Base-by-base conservation (phyloP, 2,797 vertebrate species). In the Bradypodion pumilum region DNA sequence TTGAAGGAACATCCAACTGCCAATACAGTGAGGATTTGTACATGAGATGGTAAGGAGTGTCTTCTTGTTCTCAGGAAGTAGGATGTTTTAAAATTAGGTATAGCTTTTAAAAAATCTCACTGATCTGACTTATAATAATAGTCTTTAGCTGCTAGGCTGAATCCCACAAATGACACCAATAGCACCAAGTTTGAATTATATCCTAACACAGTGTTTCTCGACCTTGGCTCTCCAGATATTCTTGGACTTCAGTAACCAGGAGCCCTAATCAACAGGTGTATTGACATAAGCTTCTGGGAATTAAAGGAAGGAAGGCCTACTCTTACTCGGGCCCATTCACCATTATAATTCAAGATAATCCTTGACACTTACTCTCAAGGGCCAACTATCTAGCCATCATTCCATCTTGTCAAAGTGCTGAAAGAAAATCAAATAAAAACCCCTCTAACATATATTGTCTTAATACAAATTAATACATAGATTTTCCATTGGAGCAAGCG, bases 381-480 rank as follows among this genome's bases (percentile, higher is more conserved):
- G 23, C 12, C 32, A 40, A 4, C 37, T 40, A 10, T 42, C 35
- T 40, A 65, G 40, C 60, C 29, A 19, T 16, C 12, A 59, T 42
- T 44, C 29, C 40, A 52, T 42, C 63, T 63, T 66, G 29, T 75
- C 35, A 59, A 76, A 75, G 23, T 65, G 2, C 12, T 40, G 56
- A 42, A 62, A 42, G 29, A 59, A 29, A 7, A 73, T 65, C 27
- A 52, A 16, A 52, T 56, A 12, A 40, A 52, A 79, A 44, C 27
- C 68, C 40, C 19, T 10, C 25, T 25, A 12, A 65, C 56, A 32
- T 74, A 16, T 73, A 65, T 49, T 37, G 32, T 40, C 32, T 78
- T 40, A 74, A n/a, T 13, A 27, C 59, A 73, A 85, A 80, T 85
- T 62, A 74, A 80, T 65, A 44, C 9, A 79, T 16, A 44, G 21